Conservation (phyloP, 2,113 vertebrate species). For the Seriola dumerili region DNA sequence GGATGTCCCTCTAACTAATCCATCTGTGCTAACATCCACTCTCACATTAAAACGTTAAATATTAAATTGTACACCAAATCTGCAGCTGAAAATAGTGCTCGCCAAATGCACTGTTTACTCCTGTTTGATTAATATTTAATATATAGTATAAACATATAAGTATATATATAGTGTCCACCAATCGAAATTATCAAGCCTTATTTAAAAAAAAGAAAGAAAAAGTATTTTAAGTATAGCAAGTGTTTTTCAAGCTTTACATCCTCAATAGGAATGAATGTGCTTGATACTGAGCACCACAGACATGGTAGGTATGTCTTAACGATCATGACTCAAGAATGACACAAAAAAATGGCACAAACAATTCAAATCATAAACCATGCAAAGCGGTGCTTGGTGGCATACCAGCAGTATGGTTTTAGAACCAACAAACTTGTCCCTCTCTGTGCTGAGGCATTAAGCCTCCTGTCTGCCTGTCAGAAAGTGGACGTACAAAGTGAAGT, state of each 20-base stretch:
- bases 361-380: background rate
- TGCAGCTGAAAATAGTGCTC: background rate
- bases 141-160: too few species aligned
- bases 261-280: too few species aligned
- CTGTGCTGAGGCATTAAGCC: constrained; percentile 38
- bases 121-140: background rate
- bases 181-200: background rate
- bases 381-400: background rate
- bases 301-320: too few species aligned
- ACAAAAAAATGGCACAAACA: background rate
- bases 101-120: background rate
- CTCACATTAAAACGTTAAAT: constrained; percentile 25
- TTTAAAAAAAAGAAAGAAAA: background rate
- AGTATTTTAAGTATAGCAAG: too few species aligned
- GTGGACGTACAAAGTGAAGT: constrained; percentile 47
- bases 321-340: too few species aligned
- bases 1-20: constrained; percentile 45
- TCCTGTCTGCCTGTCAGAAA: constrained; percentile 65
- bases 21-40: constrained; percentile 38
- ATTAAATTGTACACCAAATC: background rate
- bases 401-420: constrained; percentile 22
- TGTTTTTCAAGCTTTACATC: too few species aligned
- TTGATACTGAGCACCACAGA: too few species aligned
- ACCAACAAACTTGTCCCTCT: constrained; percentile 26
- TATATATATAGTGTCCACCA: background rate